A percentile compares a stretch with the other conserved stretches of the same genome.
phyloP scores from a whole-genome alignment of 2,797 vertebrate species.

The Syngnathus rostellatus region DNA sequence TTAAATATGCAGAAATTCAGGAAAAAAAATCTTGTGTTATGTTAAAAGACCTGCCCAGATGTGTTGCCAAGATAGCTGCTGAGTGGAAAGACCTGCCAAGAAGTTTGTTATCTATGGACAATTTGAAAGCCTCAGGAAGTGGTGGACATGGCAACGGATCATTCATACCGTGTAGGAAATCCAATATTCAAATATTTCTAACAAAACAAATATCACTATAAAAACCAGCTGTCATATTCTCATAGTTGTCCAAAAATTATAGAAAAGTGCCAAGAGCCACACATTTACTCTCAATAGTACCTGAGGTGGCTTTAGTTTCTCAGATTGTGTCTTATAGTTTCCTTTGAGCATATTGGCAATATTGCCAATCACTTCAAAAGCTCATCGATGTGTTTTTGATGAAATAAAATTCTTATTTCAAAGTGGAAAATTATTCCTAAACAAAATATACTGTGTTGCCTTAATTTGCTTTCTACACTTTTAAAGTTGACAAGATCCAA shows the following conservation, averaged over 20 bases:
- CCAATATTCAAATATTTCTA: conserved; percentile 3
- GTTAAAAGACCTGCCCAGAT: conserved; percentile 3
- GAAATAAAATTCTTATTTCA: neutral
- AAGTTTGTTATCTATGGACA: neutral
- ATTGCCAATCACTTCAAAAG: neutral
- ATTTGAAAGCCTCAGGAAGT: neutral
- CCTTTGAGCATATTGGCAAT: too few relatives aligned
- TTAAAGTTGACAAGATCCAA: too few relatives aligned
- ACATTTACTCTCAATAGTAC: neutral
- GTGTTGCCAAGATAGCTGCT: conserved; percentile 2
- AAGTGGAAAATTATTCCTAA: neutral
- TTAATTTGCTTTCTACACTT: too few relatives aligned
- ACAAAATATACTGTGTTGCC: too few relatives aligned
- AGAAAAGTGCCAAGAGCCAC: neutral
- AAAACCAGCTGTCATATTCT: conserved; percentile 3
- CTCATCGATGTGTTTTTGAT: neutral
- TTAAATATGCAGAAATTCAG: neutral
- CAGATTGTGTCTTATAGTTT: too few relatives aligned
- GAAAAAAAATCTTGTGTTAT: neutral
- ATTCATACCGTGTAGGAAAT: neutral
- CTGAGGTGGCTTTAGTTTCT: neutral
- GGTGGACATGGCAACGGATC: neutral
- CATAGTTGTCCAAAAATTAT: neutral
- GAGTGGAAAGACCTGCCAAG: neutral
- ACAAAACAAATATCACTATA: neutral